A percentile compares a stretch with the other conserved stretches of the same genome.
phyloP scores from a whole-genome alignment of 1,140 invertebrate genomes.

The Lethrus apterus region DNA sequence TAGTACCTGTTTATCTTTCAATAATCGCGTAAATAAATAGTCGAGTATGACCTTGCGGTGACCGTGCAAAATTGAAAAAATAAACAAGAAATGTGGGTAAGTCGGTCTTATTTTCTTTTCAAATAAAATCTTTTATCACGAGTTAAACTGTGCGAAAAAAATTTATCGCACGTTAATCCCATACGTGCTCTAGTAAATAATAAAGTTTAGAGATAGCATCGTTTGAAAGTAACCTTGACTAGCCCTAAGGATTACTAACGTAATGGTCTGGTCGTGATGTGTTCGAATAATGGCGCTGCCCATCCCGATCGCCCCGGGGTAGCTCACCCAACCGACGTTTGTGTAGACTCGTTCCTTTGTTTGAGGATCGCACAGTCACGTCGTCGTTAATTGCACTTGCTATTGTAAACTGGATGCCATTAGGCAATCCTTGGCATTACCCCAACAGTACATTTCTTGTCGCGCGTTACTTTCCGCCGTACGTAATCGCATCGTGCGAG shows the following conservation, averaged over 20 bases:
- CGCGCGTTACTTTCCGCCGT: too few relatives aligned
- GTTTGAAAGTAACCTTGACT: slow-evolving; percentile 8
- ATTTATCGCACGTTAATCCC: too few relatives aligned
- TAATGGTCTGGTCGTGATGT: slow-evolving; percentile 13
- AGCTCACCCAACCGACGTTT: slow-evolving; percentile 9
- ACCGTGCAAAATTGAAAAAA: neutral
- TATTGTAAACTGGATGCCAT: slow-evolving; percentile 14
- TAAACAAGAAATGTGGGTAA: too few relatives aligned
- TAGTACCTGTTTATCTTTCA: too few relatives aligned
- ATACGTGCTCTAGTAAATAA: slow-evolving; percentile 6
- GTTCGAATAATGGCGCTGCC: neutral
- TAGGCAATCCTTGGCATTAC: slow-evolving; percentile 10
- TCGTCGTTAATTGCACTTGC: slow-evolving; percentile 13
- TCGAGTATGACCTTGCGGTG: neutral
- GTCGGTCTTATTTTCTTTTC: slow-evolving; percentile 1
- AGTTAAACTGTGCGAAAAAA: too few relatives aligned
- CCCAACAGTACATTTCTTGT: too few relatives aligned
- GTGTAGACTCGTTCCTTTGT: slow-evolving; percentile 10
- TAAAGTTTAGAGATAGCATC: slow-evolving; percentile 12
- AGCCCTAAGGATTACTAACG: slow-evolving; percentile 9
- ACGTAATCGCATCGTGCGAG: too few relatives aligned
- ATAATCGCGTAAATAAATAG: neutral
- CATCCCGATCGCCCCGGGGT: slow-evolving; percentile 7
- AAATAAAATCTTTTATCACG: slow-evolving; percentile 1
- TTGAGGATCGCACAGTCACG: slow-evolving; percentile 12